Evolutionary conservation across 2,113 vertebrate genomes (phyloP).

Genomic region (Rhodinocichla rosea): DNA sequence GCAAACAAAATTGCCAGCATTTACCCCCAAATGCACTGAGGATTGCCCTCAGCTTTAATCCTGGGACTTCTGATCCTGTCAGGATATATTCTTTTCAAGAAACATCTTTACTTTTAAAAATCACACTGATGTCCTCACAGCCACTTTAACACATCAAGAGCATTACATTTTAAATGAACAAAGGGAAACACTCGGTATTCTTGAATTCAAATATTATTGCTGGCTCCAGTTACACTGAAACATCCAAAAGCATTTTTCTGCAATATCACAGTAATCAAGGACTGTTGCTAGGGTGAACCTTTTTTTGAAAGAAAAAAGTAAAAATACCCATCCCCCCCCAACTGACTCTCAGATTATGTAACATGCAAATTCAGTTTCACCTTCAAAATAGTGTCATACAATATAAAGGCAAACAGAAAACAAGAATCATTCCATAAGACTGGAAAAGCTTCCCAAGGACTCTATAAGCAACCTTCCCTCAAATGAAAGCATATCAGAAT

Average conservation of each 20-base stretch:
- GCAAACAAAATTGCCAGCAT: neutral
- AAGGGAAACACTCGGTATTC: neutral
- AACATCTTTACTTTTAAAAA: neutral
- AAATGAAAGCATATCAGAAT: neutral
- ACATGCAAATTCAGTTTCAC: constrained; percentile 41
- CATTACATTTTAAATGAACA: neutral
- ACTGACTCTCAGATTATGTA: neutral
- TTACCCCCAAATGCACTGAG: neutral
- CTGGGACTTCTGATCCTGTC: neutral
- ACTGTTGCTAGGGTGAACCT: neutral
- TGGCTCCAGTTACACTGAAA: neutral
- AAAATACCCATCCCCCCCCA: neutral
- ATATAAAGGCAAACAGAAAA: neutral
- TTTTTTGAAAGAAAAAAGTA: neutral
- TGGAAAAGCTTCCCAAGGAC: neutral
- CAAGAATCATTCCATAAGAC: neutral
- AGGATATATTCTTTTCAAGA: neutral
- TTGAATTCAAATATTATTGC: neutral
- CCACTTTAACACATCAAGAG: neutral
- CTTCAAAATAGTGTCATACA: neutral
- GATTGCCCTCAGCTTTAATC: neutral
- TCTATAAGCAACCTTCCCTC: neutral
- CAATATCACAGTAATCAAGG: neutral
- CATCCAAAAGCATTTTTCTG: neutral
- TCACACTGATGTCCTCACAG: rapidly evolving